Evolutionary conservation across 2,888 invertebrate species (phyloP), one percentile per base, ranked within the genome.

Genomic region (Mechanitis mazaeus): DNA sequence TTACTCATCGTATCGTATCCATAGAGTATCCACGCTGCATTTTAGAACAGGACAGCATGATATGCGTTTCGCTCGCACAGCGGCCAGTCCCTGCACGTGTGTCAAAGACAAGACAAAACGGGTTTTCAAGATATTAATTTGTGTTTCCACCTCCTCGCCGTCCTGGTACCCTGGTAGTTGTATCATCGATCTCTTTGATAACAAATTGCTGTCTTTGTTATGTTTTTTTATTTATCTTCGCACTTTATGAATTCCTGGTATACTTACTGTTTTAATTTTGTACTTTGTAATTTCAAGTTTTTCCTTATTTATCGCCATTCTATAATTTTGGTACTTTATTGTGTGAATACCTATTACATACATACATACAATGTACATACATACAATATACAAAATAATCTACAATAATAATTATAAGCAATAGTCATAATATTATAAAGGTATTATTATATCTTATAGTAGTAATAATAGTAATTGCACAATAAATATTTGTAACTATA

Each of bases 61-160:
- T 59, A 33, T 47, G 57, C 64, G 38, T 84, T 85, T 72, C 81
- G 53, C 66, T 85, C 80, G 47, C 70, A 58, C 77, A 69, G 70
- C 73, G 77, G 76, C 75, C 83, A 81, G 79, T 78, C 77, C 76
- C 78, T 87, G 89, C 89, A 89, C 89, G 89, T 89, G 89, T 87
- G 84, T 83, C 81, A 67, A 61, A 56, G 59, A 64, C 64, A 62
- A 69, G 74, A 72, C 74, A 78, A 82, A 87, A 89, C 89, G 78
- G 84, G 89, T 89, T 89, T 83, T 77, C 82, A 83, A 85, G 83
- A 85, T 87, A 89, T 88, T 89, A 89, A 88, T 88, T 88, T 87
- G 85, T 87, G 79, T 85, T 85, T 83, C 82, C 57, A 79, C 75
- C 75, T 80, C 76, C 72, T 76, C 72, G 70, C 72, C 75, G 77